These are phyloP conservation scores for Nyctalus aviator DNA, from an alignment of 2,797 vertebrate genomes.

Conservation along the genomic window DNA sequence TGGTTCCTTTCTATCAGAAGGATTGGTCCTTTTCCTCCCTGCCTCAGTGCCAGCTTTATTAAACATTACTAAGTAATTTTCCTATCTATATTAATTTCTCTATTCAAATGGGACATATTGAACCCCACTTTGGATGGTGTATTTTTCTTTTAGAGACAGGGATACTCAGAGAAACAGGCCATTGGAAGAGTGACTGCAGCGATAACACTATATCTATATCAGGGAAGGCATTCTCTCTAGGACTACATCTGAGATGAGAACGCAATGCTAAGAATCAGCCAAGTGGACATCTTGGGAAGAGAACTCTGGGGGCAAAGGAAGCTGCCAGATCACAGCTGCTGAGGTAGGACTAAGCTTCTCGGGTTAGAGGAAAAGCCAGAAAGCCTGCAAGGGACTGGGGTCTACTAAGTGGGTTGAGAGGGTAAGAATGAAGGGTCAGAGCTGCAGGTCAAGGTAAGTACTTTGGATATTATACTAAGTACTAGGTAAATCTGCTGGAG, in stretches of 20 bases:
- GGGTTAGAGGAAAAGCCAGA: not conserved
- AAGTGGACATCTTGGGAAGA: not conserved
- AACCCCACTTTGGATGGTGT: not conserved
- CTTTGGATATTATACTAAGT: not conserved
- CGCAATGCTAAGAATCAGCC: not conserved
- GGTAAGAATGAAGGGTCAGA: not conserved
- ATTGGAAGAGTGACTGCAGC: not conserved
- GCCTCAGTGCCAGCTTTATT: not conserved
- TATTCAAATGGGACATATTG: not conserved
- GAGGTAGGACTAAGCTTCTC: not conserved
- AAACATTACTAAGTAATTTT: not conserved
- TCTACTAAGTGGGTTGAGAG: not conserved
- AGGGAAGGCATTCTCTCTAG: not conserved
- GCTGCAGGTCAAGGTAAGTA: not conserved
- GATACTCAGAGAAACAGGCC: not conserved
- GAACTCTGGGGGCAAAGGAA: not conserved
- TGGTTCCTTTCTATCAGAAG: not conserved
- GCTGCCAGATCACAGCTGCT: not conserved
- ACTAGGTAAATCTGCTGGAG: not conserved
- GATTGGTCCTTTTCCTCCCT: not conserved
- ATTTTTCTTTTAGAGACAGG: not conserved
- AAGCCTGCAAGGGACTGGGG: fast-evolving
- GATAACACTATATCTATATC: too few species aligned
- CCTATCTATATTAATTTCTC: not conserved
- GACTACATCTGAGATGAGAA: not conserved